Conservation (phyloP, 2,113 vertebrate genomes). For the Ctenodactylus gundi region DNA sequence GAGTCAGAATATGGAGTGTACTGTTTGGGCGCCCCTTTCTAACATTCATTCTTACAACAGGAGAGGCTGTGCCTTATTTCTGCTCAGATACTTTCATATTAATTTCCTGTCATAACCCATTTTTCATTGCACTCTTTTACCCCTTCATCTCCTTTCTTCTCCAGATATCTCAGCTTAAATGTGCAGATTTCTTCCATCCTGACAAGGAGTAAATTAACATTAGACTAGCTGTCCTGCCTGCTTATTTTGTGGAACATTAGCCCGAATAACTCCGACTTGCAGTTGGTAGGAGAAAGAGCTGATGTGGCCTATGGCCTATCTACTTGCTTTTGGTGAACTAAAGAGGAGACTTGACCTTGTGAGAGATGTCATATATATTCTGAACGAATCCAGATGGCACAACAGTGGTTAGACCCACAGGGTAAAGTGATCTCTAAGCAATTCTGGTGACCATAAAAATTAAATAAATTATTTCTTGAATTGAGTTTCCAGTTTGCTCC, state of each 20-base stretch:
- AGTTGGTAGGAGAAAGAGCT: background rate
- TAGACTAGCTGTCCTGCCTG: accelerated
- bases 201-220: background rate
- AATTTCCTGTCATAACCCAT: background rate
- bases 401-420: background rate
- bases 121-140: background rate
- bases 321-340: background rate
- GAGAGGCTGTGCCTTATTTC: accelerated
- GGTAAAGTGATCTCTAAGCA: background rate
- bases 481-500: background rate
- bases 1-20: background rate
- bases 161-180: background rate
- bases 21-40: background rate
- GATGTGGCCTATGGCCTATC: accelerated
- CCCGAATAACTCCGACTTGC: background rate
- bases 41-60: background rate
- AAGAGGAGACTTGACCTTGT: background rate
- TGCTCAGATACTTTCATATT: background rate
- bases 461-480: background rate
- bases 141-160: background rate
- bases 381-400: background rate
- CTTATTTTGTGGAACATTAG: accelerated
- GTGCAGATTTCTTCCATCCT: background rate
- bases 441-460: background rate
- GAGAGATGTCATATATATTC: background rate